Conservation (phyloP, 1,140 invertebrate species). For the Drosophila equinoxialis region DNA sequence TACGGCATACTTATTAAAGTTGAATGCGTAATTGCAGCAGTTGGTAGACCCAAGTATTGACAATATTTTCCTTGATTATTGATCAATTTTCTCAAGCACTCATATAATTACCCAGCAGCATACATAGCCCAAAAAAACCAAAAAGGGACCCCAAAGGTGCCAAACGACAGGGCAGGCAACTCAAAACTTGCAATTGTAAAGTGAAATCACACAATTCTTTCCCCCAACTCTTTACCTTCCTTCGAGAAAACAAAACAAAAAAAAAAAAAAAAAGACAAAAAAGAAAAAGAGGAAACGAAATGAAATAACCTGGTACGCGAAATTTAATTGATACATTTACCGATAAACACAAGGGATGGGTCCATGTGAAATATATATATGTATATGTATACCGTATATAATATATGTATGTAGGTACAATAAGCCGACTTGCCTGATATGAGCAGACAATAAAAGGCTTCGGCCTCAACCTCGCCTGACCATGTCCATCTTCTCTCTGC, state of each 20-base stretch:
- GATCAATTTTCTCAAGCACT: neutral
- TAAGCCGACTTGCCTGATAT: constrained; percentile 10
- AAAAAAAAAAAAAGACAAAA: constrained; percentile 37
- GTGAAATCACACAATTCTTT: constrained; percentile 54
- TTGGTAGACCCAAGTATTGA: constrained; percentile 3
- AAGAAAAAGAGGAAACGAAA: constrained; percentile 20
- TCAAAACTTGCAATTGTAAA: constrained; percentile 57
- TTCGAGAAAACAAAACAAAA: constrained; percentile 26
- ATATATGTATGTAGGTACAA: constrained; percentile 17
- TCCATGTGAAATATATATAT: constrained; percentile 59
- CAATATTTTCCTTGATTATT: constrained; percentile 9
- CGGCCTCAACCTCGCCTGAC: constrained; percentile 4
- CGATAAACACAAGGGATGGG: constrained; percentile 72
- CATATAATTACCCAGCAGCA: neutral
- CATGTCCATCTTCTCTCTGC: constrained; percentile 28
- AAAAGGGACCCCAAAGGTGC: constrained; percentile 46
- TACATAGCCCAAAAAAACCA: neutral
- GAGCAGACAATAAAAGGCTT: constrained; percentile 58
- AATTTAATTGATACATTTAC: constrained; percentile 82
- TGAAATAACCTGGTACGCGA: constrained; percentile 74
- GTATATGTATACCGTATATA: constrained; percentile 35
- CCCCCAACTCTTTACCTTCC: neutral
- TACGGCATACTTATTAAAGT: neutral
- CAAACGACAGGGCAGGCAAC: constrained; percentile 60
- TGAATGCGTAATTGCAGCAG: constrained; percentile 1